phyloP scores from a whole-genome alignment of 2,113 vertebrate species.

The Myotis davidii region DNA sequence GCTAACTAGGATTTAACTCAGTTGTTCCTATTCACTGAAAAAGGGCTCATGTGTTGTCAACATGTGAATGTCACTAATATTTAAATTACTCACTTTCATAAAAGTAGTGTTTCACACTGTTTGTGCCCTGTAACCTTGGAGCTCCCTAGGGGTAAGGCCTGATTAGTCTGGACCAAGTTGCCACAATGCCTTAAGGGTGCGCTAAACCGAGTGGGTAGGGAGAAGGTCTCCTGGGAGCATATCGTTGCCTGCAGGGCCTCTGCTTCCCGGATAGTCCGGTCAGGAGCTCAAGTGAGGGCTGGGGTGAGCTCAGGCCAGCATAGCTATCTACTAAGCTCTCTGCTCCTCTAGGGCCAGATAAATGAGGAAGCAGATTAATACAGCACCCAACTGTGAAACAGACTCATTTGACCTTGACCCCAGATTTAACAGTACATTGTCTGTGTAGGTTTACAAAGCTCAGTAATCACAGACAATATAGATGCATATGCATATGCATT shows the following conservation, averaged over 20 bases:
- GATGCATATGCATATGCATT: neutral
- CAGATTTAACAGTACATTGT: neutral
- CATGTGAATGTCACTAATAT: neutral
- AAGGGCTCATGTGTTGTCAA: neutral
- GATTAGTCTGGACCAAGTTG: neutral
- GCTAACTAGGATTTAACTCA: neutral
- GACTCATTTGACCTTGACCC: slow-evolving; percentile 30
- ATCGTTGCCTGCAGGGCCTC: neutral
- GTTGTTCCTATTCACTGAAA: neutral
- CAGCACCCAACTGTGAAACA: neutral
- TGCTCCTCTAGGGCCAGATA: neutral
- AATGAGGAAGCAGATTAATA: neutral
- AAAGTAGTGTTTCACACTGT: neutral
- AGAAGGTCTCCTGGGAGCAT: neutral
- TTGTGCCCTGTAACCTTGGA: neutral
- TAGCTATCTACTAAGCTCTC: neutral
- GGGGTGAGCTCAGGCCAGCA: neutral
- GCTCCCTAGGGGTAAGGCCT: neutral
- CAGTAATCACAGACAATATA: neutral
- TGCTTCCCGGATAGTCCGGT: neutral
- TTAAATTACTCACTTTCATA: neutral
- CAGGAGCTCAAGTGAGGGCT: neutral
- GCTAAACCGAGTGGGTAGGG: neutral
- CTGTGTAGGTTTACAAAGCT: neutral
- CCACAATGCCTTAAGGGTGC: neutral